Evolutionary conservation across 1,140 invertebrate genomes (phyloP).

Genomic region (Archivesica marissinica): DNA sequence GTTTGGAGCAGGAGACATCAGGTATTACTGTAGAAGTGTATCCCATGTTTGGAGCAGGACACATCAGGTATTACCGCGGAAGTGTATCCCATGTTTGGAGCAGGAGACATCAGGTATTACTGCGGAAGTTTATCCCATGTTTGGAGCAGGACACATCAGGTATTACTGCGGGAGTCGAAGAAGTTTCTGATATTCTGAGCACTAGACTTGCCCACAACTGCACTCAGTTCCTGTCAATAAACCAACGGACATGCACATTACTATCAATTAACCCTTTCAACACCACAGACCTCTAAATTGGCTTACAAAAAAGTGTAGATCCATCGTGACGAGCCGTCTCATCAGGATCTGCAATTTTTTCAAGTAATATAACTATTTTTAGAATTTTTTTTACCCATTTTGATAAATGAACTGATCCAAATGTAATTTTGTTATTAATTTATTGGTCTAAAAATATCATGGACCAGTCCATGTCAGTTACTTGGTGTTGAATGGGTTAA

Average conservation of each 20-base stretch:
- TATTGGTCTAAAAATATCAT: too few relatives aligned
- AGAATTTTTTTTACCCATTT: neutral
- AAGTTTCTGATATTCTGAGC: constrained; percentile 35
- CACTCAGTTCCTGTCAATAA: constrained; percentile 28
- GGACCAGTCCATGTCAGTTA: too few relatives aligned
- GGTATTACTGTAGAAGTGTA: neutral
- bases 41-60: too few relatives aligned
- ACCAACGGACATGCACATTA: too few relatives aligned
- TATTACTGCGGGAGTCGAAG: neutral
- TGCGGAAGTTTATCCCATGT: too few relatives aligned
- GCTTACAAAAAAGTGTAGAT: neutral
- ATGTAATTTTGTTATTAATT: too few relatives aligned
- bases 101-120: neutral
- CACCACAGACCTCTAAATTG: too few relatives aligned
- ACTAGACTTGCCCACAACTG: constrained; percentile 37
- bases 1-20: neutral
- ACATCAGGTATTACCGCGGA: too few relatives aligned
- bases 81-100: too few relatives aligned
- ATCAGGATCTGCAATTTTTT: too few relatives aligned
- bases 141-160: neutral
- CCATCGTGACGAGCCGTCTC: neutral
- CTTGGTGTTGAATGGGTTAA: too few relatives aligned
- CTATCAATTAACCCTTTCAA: too few relatives aligned
- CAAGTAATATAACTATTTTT: neutral
- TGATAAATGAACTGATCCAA: neutral